Percentiles rank a stretch among this genome's conserved stretches.
These are phyloP conservation scores for Zaprionus tsacasi DNA, from an alignment of 1,140 invertebrate species.

Conservation along the genomic window DNA sequence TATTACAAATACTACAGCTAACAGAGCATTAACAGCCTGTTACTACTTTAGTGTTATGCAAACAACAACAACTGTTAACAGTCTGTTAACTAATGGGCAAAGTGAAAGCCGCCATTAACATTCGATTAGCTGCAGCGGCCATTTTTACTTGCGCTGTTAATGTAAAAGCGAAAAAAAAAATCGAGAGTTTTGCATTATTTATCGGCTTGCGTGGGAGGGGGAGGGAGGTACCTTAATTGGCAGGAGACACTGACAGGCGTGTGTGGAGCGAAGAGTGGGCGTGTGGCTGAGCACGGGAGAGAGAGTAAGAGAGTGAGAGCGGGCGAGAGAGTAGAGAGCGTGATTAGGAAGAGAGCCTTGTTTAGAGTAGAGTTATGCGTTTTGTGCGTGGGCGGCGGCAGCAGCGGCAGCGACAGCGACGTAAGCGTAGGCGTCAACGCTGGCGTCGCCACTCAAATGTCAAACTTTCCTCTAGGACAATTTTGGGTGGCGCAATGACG, in stretches of 20 bases:
- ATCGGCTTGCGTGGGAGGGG: background rate
- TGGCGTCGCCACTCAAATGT: constrained; percentile 42
- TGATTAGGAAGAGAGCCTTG: background rate
- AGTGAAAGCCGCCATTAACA: constrained; percentile 9
- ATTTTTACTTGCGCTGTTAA: constrained; percentile 17
- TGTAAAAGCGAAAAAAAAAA: constrained; percentile 3
- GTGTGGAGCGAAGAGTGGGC: background rate
- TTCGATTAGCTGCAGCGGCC: background rate
- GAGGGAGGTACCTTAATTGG: background rate
- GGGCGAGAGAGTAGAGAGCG: background rate
- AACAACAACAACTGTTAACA: no score
- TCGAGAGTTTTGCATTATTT: background rate
- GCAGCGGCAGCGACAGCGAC: constrained; percentile 28
- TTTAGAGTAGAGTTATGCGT: background rate
- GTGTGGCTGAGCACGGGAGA: background rate
- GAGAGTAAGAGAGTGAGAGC: background rate
- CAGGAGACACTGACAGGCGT: constrained; percentile 17
- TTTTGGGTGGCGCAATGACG: constrained; percentile 36
- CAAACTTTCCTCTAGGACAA: constrained; percentile 27
- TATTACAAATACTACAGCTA: no score
- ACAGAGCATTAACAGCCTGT: no score
- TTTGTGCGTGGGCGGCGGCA: constrained; percentile 26
- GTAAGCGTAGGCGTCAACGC: constrained; percentile 14
- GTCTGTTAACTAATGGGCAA: background rate
- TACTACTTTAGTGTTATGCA: no score